These are phyloP conservation scores for Leuciscus waleckii DNA, from an alignment of 2,797 vertebrate species.

Conservation along the genomic window DNA sequence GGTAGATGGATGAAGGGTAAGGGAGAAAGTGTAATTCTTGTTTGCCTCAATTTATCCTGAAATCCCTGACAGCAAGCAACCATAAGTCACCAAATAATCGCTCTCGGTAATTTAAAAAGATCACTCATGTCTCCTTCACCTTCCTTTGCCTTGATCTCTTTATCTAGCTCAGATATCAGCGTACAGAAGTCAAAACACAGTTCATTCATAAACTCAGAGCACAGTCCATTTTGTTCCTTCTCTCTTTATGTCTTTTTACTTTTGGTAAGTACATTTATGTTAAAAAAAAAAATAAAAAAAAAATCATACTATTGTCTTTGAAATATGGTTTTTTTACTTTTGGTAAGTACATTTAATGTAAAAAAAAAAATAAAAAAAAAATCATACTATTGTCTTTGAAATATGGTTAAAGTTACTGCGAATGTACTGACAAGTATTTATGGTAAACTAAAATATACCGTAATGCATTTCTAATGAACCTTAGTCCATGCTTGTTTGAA, in stretches of 20 bases:
- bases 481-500: neutral
- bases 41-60: slow-evolving; percentile 72
- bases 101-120: slow-evolving; percentile 76
- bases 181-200: slow-evolving; percentile 28
- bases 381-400: no score
- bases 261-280: neutral
- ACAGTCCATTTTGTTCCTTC: slow-evolving; percentile 24
- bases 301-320: no score
- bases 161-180: slow-evolving; percentile 38
- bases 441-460: no score
- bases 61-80: slow-evolving; percentile 73
- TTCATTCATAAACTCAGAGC: slow-evolving; percentile 39
- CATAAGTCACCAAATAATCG: slow-evolving; percentile 82
- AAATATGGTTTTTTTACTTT: neutral
- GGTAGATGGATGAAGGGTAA: slow-evolving; percentile 69
- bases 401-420: no score
- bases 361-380: no score
- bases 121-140: slow-evolving; percentile 68
- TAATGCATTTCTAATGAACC: no score
- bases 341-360: no score
- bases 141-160: slow-evolving; percentile 66
- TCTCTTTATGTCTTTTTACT: neutral
- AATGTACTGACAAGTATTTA: no score
- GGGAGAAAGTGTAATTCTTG: slow-evolving; percentile 80
- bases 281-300: no score